These are phyloP conservation scores for Sitta europaea DNA, from an alignment of 2,113 vertebrate genomes.

Conservation along the genomic window DNA sequence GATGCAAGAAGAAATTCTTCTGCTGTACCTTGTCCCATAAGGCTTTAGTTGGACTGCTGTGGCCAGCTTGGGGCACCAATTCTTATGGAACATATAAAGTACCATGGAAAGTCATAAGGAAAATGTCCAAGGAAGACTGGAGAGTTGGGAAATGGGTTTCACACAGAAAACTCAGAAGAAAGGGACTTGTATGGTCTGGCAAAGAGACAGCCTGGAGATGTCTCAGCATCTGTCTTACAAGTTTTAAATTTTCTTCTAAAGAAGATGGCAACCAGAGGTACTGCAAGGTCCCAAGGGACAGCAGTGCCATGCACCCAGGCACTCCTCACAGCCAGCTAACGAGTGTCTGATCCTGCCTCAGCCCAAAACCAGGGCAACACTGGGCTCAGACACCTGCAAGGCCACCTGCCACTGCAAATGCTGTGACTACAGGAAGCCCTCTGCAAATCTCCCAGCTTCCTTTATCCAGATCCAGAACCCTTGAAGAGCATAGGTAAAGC, in stretches of 20 bases:
- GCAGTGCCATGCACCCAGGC: neutral
- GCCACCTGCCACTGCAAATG: neutral
- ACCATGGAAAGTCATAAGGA: neutral
- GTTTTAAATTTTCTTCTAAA: neutral
- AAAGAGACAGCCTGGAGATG: neutral
- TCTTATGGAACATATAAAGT: neutral
- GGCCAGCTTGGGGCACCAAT: neutral
- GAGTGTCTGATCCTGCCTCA: neutral
- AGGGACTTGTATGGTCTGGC: neutral
- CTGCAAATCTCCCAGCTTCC: neutral
- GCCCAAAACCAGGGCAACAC: rapidly evolving
- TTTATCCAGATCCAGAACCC: neutral
- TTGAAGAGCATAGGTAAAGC: neutral
- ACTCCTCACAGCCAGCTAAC: neutral
- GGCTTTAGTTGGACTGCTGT: neutral
- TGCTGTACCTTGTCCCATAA: neutral
- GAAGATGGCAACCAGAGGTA: neutral
- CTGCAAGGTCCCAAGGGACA: neutral
- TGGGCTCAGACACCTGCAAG: neutral
- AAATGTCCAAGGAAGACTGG: neutral
- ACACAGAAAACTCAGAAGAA: neutral
- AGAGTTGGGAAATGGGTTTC: neutral
- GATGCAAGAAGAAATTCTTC: neutral
- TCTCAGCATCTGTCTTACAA: neutral
- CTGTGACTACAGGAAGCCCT: neutral